Evolutionary conservation across 2,888 invertebrate species (phyloP), one percentile per base, ranked within the genome.

Genomic region (Standfussiana lucernea): DNA sequence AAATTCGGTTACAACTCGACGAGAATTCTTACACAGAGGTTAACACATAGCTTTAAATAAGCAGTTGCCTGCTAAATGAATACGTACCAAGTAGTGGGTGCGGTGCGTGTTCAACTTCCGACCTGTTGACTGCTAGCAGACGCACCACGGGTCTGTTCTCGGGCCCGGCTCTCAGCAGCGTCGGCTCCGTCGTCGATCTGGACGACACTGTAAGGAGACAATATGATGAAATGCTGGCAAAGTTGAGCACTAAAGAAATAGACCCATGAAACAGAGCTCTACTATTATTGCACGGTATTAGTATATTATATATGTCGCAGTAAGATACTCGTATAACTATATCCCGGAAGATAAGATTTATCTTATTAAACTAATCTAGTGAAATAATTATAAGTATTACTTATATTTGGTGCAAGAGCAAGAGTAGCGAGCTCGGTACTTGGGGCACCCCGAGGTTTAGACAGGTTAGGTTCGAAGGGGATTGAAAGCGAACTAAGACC

Each of bases 81-180:
- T 77, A 76, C 77, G 70, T 86, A 95, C 95, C 95, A 47, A 95
- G 90, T n/a, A 93, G 77, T 10, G 94, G 94, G 40, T 92, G 92
- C 11, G 93, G 93, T 10, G 94, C 92, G 32, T 92, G 90, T 70
- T 95, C 94, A 1, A 91, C 92, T 77, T 94, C 93, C 0, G 95
- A 90, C 35, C 92, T 86, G 89, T 96, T 95, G 74, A 95, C 95
- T 7, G 95, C 95, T 2, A 96, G 91, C 32, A 96, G 89, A 5
- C 95, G 90, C 76, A 95, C 95, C 40, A 95, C 94, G 0, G 95
- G 94, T 59, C 90, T 89, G 64, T 85, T 86, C 50, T 90, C 93
- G 21, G 87, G 88, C 6, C 89, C 91, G 0, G 88, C 77, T n/a
- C 94, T 88, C 70, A 89, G 37, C 78, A 91, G 15, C 40, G 91